These are phyloP conservation scores for Amblyornis subalaris DNA, from an alignment of 2,113 vertebrate species.

Conservation along the genomic window DNA sequence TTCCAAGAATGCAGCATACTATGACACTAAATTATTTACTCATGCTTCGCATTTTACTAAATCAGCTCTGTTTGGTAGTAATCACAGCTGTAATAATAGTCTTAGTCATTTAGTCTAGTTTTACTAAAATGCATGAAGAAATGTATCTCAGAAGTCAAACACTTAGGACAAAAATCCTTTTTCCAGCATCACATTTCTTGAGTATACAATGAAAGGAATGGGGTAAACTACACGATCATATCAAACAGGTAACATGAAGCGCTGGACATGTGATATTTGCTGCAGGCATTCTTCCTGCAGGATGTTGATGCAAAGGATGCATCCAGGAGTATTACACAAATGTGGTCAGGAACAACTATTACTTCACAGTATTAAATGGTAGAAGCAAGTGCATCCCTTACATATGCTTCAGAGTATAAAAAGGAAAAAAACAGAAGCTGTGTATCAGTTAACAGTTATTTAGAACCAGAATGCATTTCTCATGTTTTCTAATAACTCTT, in stretches of 20 bases:
- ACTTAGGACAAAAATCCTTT: background rate
- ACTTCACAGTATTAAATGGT: background rate
- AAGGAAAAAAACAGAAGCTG: background rate
- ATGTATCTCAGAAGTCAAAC: background rate
- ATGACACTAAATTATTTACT: background rate
- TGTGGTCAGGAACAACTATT: background rate
- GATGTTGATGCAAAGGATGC: background rate
- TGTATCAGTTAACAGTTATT: background rate
- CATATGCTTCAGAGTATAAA: background rate
- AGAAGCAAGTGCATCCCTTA: background rate
- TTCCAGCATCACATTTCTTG: background rate
- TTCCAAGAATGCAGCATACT: background rate
- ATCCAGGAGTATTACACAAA: background rate
- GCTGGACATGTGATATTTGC: background rate
- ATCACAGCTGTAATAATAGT: background rate
- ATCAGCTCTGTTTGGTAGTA: background rate
- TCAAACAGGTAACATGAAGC: background rate
- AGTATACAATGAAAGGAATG: background rate
- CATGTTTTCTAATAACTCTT: background rate
- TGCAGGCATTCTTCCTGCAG: background rate
- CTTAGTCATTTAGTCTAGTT: background rate
- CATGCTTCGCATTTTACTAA: background rate
- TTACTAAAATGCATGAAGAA: background rate
- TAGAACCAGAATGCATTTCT: background rate
- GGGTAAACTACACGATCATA: background rate